Conservation (phyloP, 2,113 vertebrate species). For the Nesoenas mayeri region DNA sequence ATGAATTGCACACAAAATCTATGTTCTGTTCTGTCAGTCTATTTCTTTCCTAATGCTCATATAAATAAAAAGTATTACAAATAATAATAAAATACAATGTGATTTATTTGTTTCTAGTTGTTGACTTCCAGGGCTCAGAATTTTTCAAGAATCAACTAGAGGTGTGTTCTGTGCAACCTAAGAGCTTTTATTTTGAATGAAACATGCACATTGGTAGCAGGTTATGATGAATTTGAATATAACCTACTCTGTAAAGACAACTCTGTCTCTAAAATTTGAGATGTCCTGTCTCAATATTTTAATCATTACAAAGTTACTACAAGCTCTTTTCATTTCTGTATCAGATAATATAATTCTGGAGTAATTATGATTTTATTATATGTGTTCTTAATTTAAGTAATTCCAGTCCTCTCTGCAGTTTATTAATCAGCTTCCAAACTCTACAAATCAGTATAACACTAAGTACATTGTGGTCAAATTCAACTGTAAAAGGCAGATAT, state of each 20-base stretch:
- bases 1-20: background rate
- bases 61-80: background rate
- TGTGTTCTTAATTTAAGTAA: background rate
- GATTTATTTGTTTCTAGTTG: background rate
- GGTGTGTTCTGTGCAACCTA: background rate
- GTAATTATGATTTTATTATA: slow-evolving; percentile 18
- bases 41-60: background rate
- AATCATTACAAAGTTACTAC: slow-evolving; percentile 13
- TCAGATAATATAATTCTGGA: slow-evolving; percentile 12
- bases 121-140: background rate
- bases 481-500: slow-evolving; percentile 60
- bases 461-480: slow-evolving; percentile 63
- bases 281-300: slow-evolving; percentile 26
- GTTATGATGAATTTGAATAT: slow-evolving; percentile 27
- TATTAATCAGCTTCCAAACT: slow-evolving; percentile 49
- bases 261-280: slow-evolving; percentile 15
- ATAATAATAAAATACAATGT: background rate
- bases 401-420: slow-evolving; percentile 29
- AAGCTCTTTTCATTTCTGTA: background rate
- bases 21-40: background rate
- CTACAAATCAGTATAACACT: background rate
- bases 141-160: background rate
- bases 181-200: background rate
- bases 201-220: background rate
- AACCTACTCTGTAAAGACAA: slow-evolving; percentile 17